phyloP scores from a whole-genome alignment of 2,797 vertebrate genomes.

The Phalanger gymnotis region DNA sequence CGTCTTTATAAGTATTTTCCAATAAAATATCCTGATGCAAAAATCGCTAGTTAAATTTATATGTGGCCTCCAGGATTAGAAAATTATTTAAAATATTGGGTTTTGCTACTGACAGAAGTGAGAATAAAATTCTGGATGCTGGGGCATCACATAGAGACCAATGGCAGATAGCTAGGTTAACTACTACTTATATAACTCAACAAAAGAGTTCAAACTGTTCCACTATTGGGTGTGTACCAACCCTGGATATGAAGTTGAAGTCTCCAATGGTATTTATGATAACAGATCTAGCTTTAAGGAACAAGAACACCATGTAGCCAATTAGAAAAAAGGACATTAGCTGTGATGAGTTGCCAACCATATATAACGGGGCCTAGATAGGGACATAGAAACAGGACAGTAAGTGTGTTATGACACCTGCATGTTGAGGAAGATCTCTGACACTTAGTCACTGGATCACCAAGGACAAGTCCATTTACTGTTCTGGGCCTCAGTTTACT shows the following conservation, averaged over 20 bases:
- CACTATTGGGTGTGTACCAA: too few species aligned
- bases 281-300: background rate
- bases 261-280: background rate
- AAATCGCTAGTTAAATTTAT: background rate
- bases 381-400: background rate
- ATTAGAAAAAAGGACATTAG: background rate
- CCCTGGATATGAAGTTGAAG: background rate
- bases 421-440: background rate
- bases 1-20: background rate
- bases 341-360: background rate
- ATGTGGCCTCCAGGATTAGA: background rate
- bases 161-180: too few species aligned
- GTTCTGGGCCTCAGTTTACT: background rate
- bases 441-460: background rate
- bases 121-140: background rate
- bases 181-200: too few species aligned
- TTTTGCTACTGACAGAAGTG: background rate
- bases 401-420: background rate
- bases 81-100: background rate
- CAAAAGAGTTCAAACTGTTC: too few species aligned
- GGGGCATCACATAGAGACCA: too few species aligned
- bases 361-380: background rate
- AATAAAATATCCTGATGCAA: background rate
- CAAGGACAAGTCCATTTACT: background rate
- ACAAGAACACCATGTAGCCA: background rate